A percentile compares a stretch with the other conserved stretches of the same genome.
Evolutionary conservation across 2,113 vertebrate species (phyloP).

Genomic region (Anser cygnoides): DNA sequence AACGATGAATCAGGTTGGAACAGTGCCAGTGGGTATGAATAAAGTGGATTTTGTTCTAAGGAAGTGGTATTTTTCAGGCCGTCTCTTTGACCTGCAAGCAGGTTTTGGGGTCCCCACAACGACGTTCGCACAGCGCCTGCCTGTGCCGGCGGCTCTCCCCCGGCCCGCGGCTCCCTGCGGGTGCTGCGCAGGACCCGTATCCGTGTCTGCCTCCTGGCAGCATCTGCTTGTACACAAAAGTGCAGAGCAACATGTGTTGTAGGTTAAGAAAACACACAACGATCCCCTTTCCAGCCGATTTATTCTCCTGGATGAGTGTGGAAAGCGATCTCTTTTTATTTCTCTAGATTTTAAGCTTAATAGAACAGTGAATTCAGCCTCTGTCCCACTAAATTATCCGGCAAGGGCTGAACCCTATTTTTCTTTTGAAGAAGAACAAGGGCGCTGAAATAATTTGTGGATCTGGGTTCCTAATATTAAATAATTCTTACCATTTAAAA

Average conservation of each 20-base stretch:
- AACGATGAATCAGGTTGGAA: not conserved
- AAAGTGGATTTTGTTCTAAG: not conserved
- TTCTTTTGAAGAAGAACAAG: slow-evolving; percentile 65
- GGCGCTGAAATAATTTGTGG: slow-evolving; percentile 74
- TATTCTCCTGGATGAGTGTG: not conserved
- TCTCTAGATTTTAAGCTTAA: not conserved
- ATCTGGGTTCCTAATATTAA: slow-evolving; percentile 73
- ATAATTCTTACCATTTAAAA: slow-evolving; percentile 84
- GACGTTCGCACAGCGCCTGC: accelerated
- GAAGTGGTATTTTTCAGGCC: accelerated
- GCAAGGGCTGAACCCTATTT: slow-evolving; percentile 69
- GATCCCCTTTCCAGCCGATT: not conserved
- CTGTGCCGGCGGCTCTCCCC: not conserved
- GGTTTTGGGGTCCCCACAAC: accelerated
- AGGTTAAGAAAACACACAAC: not conserved
- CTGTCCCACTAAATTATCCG: slow-evolving; percentile 63
- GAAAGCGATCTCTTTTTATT: not conserved
- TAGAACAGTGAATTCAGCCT: slow-evolving; percentile 10
- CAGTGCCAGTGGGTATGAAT: not conserved
- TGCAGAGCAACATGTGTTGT: not conserved
- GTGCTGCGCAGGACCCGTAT: not conserved
- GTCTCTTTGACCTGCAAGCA: accelerated
- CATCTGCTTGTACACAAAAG: not conserved
- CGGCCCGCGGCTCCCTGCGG: accelerated
- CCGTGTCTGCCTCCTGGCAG: not conserved